Evolutionary conservation across 2,888 invertebrate species (phyloP).

Genomic region (Tricholauxania praeusta): DNA sequence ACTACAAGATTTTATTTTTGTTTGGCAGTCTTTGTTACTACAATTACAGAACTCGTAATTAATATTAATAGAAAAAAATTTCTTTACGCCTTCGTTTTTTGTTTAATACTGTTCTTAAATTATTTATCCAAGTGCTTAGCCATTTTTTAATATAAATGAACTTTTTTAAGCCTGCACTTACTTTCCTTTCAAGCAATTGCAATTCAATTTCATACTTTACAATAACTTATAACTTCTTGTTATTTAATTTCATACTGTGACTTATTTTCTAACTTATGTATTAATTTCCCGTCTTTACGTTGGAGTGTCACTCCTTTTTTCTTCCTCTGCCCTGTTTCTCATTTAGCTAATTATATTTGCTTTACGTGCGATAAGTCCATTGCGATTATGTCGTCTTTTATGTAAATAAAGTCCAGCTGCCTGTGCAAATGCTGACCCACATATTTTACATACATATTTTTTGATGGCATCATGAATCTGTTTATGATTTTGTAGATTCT

Average conservation of each 20-base stretch:
- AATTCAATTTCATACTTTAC: no score
- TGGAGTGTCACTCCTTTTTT: background rate
- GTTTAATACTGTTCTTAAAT: no score
- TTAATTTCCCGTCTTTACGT: conserved; percentile 18
- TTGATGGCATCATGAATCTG: conserved; percentile 64
- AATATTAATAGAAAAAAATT: no score
- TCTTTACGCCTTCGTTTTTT: no score
- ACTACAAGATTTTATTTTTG: no score
- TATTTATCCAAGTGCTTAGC: no score
- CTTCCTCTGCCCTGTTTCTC: background rate
- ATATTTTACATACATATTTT: conserved; percentile 64
- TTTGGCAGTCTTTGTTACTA: no score
- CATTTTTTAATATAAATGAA: no score
- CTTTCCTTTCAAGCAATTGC: no score
- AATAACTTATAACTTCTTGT: background rate
- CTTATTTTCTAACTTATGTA: conserved; percentile 13
- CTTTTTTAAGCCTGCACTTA: no score
- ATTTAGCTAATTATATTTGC: conserved; percentile 28
- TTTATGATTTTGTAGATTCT: conserved; percentile 64
- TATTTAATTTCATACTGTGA: conserved; percentile 10
- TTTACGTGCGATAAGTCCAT: conserved; percentile 24
- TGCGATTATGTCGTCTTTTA: conserved; percentile 61
- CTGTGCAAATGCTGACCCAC: conserved; percentile 65
- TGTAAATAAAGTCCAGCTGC: conserved; percentile 65
- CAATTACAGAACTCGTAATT: no score